Evolutionary conservation across 1,140 invertebrate species (phyloP), one percentile per base, ranked within the genome.

Genomic region (Phthorimaea operculella): DNA sequence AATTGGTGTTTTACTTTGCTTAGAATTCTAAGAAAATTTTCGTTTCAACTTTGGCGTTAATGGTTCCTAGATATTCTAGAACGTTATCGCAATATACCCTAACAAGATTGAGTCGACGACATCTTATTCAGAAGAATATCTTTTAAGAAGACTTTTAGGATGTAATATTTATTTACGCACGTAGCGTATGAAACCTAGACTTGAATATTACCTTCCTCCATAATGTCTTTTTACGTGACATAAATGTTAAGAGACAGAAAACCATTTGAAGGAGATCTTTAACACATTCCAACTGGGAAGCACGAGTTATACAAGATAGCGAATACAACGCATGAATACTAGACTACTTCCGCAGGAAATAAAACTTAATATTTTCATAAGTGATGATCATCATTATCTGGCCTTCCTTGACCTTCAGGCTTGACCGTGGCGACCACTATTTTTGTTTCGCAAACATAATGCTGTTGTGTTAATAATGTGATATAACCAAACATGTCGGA

Each of bases 401-500:
- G 44, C 48, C 21, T 21, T 11, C 45, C 34, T 17, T 59, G 55
- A 53, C 60, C 63, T 50, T 50, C 48, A 50, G 14, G 8, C 44
- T 68, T 64, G 57, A 63, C 61, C 60, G 57, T 57, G 55, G 62
- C 64, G 61, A 63, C 61, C 58, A 61, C 58, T 50, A 51, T 57
- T 58, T 45, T 52, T 63, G 55, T 64, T 64, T 60, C 59, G 57
- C 58, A 71, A 70, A 66, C 56, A 56, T 55, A 64, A 63, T 51
- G 49, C n/a, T 18, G 10, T 1, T n/a, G 33, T n/a, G 33, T 39
- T 39, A 28, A 67, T 62, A 63, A 64, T 61, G 62, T 54, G 47
- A 34, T 59, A 61, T 55, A 67, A 67, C 60, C 59, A 65, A 72
- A 70, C 66, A 68, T 71, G 62, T 72, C 73, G 68, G 59, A 45